Percentiles rank a stretch among this genome's conserved stretches.
phyloP scores from a whole-genome alignment of 2,888 invertebrate species.

The Heliconius aoede region DNA sequence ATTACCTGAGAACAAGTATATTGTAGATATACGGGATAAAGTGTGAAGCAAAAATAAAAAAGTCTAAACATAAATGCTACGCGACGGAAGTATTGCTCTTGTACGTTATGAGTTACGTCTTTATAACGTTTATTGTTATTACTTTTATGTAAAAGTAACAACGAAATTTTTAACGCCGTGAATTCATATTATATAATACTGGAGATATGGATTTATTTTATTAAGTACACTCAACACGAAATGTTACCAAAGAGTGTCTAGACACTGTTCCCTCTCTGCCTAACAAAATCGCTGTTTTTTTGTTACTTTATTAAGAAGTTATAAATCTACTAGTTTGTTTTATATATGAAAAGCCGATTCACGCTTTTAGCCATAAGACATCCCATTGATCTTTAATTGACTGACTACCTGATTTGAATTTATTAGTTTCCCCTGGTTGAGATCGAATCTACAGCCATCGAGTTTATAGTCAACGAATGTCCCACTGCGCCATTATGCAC shows the following conservation, averaged over 20 bases:
- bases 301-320: no score
- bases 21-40: no score
- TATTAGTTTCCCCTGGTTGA: background rate
- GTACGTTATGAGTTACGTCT: constrained; percentile 12
- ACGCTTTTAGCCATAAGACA: background rate
- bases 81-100: constrained; percentile 2
- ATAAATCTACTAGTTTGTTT: no score
- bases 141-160: constrained; percentile 22
- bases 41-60: background rate
- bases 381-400: no score
- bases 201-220: background rate
- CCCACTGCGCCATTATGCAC: background rate
- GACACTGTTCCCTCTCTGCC: background rate
- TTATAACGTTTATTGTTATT: constrained; percentile 27
- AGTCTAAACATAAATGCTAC: background rate
- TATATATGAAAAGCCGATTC: background rate
- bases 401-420: no score
- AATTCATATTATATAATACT: background rate
- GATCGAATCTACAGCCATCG: background rate
- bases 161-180: background rate
- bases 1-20: no score
- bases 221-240: background rate
- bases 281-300: no score
- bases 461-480: background rate
- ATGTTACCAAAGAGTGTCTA: background rate